Base-by-base conservation (phyloP, 2,888 invertebrate genomes). In the Ichneumon xanthorius region DNA sequence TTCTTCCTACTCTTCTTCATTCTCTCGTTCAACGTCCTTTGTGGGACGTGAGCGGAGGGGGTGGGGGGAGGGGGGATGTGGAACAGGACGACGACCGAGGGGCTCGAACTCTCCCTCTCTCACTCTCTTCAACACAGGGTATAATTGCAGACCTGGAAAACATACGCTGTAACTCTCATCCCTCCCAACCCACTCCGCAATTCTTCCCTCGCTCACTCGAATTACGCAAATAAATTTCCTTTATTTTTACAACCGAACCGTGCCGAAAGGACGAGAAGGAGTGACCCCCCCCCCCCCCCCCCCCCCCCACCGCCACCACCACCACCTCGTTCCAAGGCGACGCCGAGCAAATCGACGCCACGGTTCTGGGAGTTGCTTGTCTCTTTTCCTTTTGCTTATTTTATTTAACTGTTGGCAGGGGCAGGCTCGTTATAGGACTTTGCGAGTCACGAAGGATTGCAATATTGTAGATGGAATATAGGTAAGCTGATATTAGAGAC, bases 221-320 rank as follows among this genome's bases (percentile, higher is more conserved):
- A 93, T 93, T 93, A 90, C 93, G 89, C 91, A 89, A 92, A 93
- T 93, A 93, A 93, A 93, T 93, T 93, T 90, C 89, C 92, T 93
- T 93, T 92, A 93, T 93, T 93, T 93, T 93, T 92, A 92, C 88
- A 87, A 88, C 85, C 88, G 79, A 72, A 84, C 72, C 85, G 86
- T 87, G 81, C 84, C 63, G 80, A 73, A 71, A 70, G 48, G 63
- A 82, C 48, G 78, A 70, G 82, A 75, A 48, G 82, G 85, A 80
- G 87, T 86, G 84, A 82, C 76, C 55, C 1, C 37, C 33, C 7
- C 30, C 7, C 40, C 33, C 37, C 22, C 22, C 22, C 1, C 22
- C 22, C n/a, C n/a, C n/a, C n/a, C n/a, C n/a, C n/a, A n/a, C n/a
- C n/a, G n/a, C n/a, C n/a, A n/a, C n/a, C n/a, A n/a, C n/a, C n/a